These are phyloP conservation scores for Galbula dea DNA, from an alignment of 2,113 vertebrate species.

Conservation along the genomic window DNA sequence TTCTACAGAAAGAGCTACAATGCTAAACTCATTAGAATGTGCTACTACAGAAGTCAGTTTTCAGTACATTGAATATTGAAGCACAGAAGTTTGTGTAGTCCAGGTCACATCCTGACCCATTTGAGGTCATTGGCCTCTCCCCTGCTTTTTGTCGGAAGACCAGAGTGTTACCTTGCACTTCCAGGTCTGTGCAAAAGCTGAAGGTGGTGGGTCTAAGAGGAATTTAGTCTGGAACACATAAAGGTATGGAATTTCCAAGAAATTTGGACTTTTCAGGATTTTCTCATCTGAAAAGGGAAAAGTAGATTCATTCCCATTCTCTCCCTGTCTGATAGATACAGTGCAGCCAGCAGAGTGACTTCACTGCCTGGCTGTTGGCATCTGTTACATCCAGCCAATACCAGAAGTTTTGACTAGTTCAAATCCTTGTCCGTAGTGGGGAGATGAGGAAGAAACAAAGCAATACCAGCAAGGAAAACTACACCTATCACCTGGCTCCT, in stretches of 20 bases:
- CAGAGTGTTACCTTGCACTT: not conserved
- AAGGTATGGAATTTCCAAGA: not conserved
- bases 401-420: not conserved
- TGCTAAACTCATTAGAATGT: not conserved
- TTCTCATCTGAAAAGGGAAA: not conserved
- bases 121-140: not conserved
- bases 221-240: not conserved
- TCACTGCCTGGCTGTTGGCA: fast-evolving
- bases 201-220: not conserved
- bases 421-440: not conserved
- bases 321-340: not conserved
- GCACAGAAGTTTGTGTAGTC: not conserved
- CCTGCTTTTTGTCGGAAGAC: not conserved
- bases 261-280: not conserved
- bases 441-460: not conserved
- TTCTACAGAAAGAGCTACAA: not conserved
- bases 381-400: not conserved
- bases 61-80: not conserved
- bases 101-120: not conserved
- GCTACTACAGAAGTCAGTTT: not conserved
- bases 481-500: not conserved
- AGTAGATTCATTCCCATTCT: not conserved
- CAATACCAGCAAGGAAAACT: not conserved
- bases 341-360: not conserved
- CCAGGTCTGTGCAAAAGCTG: not conserved